Conservation (phyloP, 2,888 invertebrate species). For the Pristionchus fissidentatus region DNA sequence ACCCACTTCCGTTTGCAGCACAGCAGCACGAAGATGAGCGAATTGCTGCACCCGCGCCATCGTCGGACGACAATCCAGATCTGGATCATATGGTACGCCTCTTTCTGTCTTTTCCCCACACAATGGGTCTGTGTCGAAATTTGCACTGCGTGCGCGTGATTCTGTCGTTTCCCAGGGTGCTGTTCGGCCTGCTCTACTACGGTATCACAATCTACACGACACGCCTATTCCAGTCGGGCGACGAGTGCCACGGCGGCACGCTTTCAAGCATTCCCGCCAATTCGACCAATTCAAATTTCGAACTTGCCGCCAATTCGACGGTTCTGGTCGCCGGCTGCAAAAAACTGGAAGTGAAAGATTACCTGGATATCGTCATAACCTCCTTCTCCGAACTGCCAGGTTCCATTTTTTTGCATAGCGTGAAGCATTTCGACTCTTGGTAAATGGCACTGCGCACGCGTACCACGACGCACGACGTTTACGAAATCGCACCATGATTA, state of each 20-base stretch:
- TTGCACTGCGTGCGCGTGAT: not conserved
- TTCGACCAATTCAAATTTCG: not conserved
- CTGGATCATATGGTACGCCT: slow-evolving; percentile 39
- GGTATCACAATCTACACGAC: slow-evolving; percentile 94
- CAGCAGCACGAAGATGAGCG: not conserved
- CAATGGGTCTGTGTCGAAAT: not conserved
- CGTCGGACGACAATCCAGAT: slow-evolving; percentile 15
- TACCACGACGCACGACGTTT: too few relatives aligned
- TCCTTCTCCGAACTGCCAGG: slow-evolving; percentile 94
- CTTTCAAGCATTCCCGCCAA: slow-evolving; percentile 25
- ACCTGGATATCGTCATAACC: slow-evolving; percentile 92
- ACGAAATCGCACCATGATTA: not conserved
- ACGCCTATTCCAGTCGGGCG: slow-evolving; percentile 85
- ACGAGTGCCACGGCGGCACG: slow-evolving; percentile 77
- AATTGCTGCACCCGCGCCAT: not conserved
- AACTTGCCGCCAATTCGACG: not conserved
- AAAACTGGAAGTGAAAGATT: slow-evolving; percentile 86
- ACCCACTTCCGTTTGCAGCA: not conserved
- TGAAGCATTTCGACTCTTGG: not conserved
- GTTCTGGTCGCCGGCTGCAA: slow-evolving; percentile 73
- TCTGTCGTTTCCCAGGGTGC: slow-evolving; percentile 2
- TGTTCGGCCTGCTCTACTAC: slow-evolving; percentile 90
- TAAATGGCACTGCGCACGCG: too few relatives aligned
- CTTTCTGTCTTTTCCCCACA: not conserved
- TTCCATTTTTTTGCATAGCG: slow-evolving; percentile 68